Evolutionary conservation across 2,113 vertebrate species (phyloP), one percentile per base, ranked within the genome.

Genomic region (Cryptotis parvus): DNA sequence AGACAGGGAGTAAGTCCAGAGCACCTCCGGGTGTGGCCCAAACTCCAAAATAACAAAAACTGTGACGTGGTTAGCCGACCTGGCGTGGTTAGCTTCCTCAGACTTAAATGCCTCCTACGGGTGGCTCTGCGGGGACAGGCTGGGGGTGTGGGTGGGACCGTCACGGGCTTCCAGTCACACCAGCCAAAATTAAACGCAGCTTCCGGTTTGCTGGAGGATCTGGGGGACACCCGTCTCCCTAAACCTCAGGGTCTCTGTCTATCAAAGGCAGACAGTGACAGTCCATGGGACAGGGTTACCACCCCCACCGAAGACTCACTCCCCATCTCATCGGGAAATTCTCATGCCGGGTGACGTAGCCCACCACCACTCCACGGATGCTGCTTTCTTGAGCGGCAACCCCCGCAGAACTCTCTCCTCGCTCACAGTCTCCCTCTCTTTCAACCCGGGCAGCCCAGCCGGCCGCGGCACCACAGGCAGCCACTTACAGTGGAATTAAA

Each of bases 61-160:
- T 68, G 26, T 33, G 29, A 27, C 22, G n/a, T n/a, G n/a, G n/a
- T n/a, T n/a, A n/a, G n/a, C n/a, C n/a, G n/a, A n/a, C 27, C 33
- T 27, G 12, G 0, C 10, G 12, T 55, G 43, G 45, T n/a, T 80
- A 75, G 43, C 75, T 16, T 63, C 72, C 43, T 66, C 2, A 41
- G 43, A n/a, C 69, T 78, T 90, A 12, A 16, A 20, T 33, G 31
- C 22, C 72, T 31, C 41, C 6, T 61, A 49, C 0, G 15, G 78
- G 29, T 11, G n/a, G n/a, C n/a, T n/a, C 10, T 63, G 24, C n/a
- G 41, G 89, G 39, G 41, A 75, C 35, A 26, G 27, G 15, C 15
- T 10, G 4, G 3, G 11, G 45, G 2, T n/a, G n/a, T 5, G 43
- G 15, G 15, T 10, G 8, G 2, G 9, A 37, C 1, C 3, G 37